Base-by-base conservation (phyloP, 2,113 vertebrate genomes). In the Cyrtonyx montezumae region DNA sequence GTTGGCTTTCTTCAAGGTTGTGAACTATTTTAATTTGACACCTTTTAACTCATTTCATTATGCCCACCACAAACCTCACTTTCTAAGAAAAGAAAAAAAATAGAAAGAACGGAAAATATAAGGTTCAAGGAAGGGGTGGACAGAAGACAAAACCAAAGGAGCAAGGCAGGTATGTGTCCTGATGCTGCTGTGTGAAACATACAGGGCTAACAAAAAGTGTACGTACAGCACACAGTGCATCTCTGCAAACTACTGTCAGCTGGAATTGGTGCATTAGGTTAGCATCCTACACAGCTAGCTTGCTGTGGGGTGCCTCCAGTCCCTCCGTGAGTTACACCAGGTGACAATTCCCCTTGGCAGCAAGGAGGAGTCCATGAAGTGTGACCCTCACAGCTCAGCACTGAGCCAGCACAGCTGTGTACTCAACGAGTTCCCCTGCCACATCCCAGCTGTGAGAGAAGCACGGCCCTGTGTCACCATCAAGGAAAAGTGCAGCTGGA, bases 161-260 rank as follows among this genome's bases (percentile, higher is more conserved):
- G 13, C 9, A 28, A 36, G 13, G 11, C 25, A 68, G 25, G 15
- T 51, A 51, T 65, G 11, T 0, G 3, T n/a, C 30, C 5, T 53
- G 40, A 4, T 3, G 32, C n/a, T 81, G 30, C 26, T 1, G 1
- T 15, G 8, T 18, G 30, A 83, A 83, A 67, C 9, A 17, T 1
- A 9, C 0, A 14, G 18, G 11, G 19, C 25, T 65, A 13, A 66
- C 58, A 42, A 88, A 86, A 16, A 1, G 13, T 1, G 5, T 1
- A 10, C 14, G 8, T 2, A 7, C 4, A 2, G 6, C 4, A 21
- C 1, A 1, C 40, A 36, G 6, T 0, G 0, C 0, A 0, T 43
- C 68, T 51, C 75, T 1, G 0, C 3, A 6, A 68, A 73, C 40
- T 20, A 49, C 13, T 28, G 63, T n/a, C 68, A 86, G 15, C 18